These are phyloP conservation scores for Lophotriccus pileatus DNA, from an alignment of 2,797 vertebrate species.

Conservation along the genomic window DNA sequence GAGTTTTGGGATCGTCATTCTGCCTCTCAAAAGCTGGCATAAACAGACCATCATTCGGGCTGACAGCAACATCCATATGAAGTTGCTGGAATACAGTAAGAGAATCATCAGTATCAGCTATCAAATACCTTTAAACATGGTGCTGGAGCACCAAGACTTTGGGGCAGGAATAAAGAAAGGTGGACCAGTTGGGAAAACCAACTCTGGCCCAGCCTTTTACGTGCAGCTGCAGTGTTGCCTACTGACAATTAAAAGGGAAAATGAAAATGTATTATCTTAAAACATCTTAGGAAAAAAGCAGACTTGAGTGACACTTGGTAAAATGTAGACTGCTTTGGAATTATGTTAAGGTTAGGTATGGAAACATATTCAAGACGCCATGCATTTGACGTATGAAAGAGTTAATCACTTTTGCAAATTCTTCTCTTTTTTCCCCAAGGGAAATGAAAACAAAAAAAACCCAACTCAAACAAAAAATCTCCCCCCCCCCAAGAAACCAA, in stretches of 20 bases:
- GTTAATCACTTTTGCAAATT: background rate
- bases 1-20: background rate
- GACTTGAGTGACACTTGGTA: background rate
- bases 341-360: background rate
- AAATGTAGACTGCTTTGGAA: background rate
- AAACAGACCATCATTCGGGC: background rate
- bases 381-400: background rate
- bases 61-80: fast-evolving
- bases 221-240: background rate
- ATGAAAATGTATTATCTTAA: background rate
- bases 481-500: background rate
- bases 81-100: background rate
- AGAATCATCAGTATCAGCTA: fast-evolving
- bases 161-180: background rate
- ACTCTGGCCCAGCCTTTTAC: fast-evolving
- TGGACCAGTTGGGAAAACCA: background rate
- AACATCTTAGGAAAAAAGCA: background rate
- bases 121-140: too few relatives aligned
- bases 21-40: background rate
- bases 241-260: background rate
- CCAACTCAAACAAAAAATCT: background rate
- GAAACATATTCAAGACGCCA: background rate
- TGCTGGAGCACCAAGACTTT: background rate
- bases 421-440: background rate
- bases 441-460: background rate